These are phyloP conservation scores for Trichogramma evanescens DNA, from an alignment of 2,888 invertebrate species.

Conservation along the genomic window DNA sequence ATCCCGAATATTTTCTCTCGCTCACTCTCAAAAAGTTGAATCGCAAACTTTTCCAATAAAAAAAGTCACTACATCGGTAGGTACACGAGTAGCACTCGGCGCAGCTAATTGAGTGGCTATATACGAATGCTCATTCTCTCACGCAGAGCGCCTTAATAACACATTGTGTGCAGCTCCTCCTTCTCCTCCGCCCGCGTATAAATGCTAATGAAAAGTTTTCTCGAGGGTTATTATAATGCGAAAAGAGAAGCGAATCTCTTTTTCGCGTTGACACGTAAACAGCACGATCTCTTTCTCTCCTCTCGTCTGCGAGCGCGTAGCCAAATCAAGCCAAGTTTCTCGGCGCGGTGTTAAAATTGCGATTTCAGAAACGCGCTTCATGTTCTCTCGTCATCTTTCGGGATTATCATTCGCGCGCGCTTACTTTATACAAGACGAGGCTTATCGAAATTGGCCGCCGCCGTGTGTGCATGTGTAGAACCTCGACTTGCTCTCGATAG, in stretches of 20 bases:
- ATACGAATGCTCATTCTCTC: neutral
- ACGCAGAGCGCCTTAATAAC: conserved; percentile 1
- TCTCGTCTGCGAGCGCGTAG: neutral
- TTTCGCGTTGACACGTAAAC: conserved; percentile 15
- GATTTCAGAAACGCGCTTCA: conserved; percentile 15
- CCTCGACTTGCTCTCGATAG: conserved; percentile 29
- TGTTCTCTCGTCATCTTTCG: too few relatives aligned
- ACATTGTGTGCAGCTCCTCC: neutral
- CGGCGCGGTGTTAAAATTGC: conserved; percentile 17
- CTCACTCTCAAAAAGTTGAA: too few relatives aligned
- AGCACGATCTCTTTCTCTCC: neutral
- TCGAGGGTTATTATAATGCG: conserved; percentile 1
- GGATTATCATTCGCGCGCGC: neutral
- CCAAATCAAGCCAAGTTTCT: conserved; percentile 17
- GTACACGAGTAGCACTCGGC: neutral
- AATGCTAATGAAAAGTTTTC: conserved; percentile 11
- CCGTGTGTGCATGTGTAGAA: conserved; percentile 16
- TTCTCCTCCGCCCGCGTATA: too few relatives aligned
- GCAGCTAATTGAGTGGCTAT: neutral
- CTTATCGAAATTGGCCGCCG: conserved; percentile 35
- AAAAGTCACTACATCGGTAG: neutral
- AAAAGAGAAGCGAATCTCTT: neutral
- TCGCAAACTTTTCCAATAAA: neutral
- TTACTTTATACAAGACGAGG: conserved; percentile 6
- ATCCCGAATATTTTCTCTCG: too few relatives aligned